Conservation (phyloP, 2,888 invertebrate species). For the Thereva nobilitata region DNA sequence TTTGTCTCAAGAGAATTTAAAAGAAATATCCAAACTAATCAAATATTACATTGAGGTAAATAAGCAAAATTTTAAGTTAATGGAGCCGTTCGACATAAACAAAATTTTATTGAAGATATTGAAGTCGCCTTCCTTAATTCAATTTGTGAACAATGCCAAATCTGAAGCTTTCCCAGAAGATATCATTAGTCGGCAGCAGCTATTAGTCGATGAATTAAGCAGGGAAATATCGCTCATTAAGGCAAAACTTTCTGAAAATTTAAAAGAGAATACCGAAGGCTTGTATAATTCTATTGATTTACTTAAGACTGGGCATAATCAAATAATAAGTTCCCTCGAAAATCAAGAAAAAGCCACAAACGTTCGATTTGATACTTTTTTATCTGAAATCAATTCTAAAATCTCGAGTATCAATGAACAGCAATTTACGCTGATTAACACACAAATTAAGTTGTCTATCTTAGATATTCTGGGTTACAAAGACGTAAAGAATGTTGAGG, state of each 20-base stretch:
- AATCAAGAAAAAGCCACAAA: slow-evolving; percentile 50
- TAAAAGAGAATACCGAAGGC: slow-evolving; percentile 53
- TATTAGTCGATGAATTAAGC: slow-evolving; percentile 61
- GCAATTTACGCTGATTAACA: slow-evolving; percentile 62
- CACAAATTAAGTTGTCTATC: slow-evolving; percentile 62
- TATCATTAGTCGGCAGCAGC: slow-evolving; percentile 52
- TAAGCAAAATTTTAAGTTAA: slow-evolving; percentile 46
- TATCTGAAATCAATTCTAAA: slow-evolving; percentile 53
- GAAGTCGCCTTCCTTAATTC: slow-evolving; percentile 48
- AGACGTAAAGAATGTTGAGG: slow-evolving; percentile 57
- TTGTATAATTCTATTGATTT: slow-evolving; percentile 51
- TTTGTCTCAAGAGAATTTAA: slow-evolving; percentile 54
- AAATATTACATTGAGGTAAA: slow-evolving; percentile 49
- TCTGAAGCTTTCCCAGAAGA: slow-evolving; percentile 49
- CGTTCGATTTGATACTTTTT: slow-evolving; percentile 48
- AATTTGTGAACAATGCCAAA: slow-evolving; percentile 50
- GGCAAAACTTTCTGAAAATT: slow-evolving; percentile 61
- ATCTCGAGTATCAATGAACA: slow-evolving; percentile 49
- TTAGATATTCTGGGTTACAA: slow-evolving; percentile 62
- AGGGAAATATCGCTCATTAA: slow-evolving; percentile 63
- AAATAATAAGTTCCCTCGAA: slow-evolving; percentile 50
- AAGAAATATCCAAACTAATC: slow-evolving; percentile 53
- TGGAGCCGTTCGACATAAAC: slow-evolving; percentile 53
- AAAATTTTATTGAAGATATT: slow-evolving; percentile 55
- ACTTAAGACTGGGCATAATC: slow-evolving; percentile 50